Evolutionary conservation across 2,888 invertebrate genomes (phyloP).

Genomic region (Brachycybe producta): DNA sequence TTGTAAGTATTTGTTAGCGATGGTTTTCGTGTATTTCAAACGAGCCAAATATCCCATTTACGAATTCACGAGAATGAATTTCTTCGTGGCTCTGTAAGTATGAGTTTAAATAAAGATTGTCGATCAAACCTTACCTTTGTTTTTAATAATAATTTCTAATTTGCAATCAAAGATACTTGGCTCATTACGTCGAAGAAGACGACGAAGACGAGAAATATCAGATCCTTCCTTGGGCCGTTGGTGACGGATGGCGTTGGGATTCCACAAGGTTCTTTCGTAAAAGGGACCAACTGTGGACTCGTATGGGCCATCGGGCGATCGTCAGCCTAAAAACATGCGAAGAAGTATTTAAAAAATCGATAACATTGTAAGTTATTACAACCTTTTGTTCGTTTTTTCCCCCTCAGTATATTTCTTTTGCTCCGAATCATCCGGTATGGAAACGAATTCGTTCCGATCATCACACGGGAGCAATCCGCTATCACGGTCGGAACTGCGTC

Average conservation of each 20-base stretch:
- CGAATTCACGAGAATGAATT: conserved; percentile 41
- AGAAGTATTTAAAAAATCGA: conserved; percentile 29
- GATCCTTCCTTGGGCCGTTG: conserved; percentile 38
- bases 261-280: conserved; percentile 29
- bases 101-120: background rate
- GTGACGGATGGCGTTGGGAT: conserved; percentile 30
- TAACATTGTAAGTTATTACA: background rate
- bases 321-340: conserved; percentile 42
- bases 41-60: conserved; percentile 37
- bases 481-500: background rate
- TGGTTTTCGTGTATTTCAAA: conserved; percentile 44
- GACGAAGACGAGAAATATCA: conserved; percentile 40
- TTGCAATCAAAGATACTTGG: conserved; percentile 35
- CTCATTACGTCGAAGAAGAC: conserved; percentile 48
- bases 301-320: conserved; percentile 39
- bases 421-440: conserved; percentile 14
- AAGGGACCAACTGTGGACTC: conserved; percentile 34
- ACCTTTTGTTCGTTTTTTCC: background rate
- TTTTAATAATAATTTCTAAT: background rate
- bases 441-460: conserved; percentile 8
- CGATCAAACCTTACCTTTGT: background rate
- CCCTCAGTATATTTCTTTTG: conserved; percentile 14
- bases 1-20: conserved; percentile 40
- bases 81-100: conserved; percentile 44
- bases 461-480: conserved; percentile 10